Evolutionary conservation across 2,797 vertebrate species (phyloP).

Genomic region (Tolypeutes matacus): DNA sequence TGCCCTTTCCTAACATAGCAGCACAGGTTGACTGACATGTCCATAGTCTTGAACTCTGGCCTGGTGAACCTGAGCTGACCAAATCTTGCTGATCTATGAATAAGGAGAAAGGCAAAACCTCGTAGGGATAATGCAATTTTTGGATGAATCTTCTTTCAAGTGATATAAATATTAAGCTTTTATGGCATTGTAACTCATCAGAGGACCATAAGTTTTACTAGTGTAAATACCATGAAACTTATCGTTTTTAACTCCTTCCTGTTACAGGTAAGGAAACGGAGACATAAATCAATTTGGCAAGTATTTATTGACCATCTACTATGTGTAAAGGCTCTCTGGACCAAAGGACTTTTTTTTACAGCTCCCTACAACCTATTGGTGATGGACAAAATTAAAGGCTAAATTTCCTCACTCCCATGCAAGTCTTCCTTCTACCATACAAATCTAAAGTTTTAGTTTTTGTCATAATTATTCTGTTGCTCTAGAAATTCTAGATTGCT

Average conservation of each 20-base stretch:
- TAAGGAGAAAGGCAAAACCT: not conserved
- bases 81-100: not conserved
- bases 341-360: slow-evolving; percentile 20
- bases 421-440: not conserved
- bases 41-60: not conserved
- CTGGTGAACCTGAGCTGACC: not conserved
- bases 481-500: not conserved
- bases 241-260: slow-evolving; percentile 33
- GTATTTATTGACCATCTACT: slow-evolving; percentile 1
- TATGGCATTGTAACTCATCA: not conserved
- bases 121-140: not conserved
- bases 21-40: not conserved
- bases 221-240: slow-evolving; percentile 14
- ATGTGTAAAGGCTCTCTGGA: not conserved
- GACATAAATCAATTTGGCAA: slow-evolving; percentile 23
- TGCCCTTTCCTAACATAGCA: not conserved
- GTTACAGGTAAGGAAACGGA: slow-evolving; percentile 7
- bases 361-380: not conserved
- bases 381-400: slow-evolving; percentile 2
- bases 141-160: not conserved
- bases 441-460: not conserved
- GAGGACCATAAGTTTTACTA: slow-evolving; percentile 25
- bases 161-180: slow-evolving; percentile 21
- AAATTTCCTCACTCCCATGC: not conserved
- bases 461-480: not conserved